These are phyloP conservation scores for Sarcophaga carnaria DNA, from an alignment of 2,888 invertebrate genomes.

Conservation along the genomic window DNA sequence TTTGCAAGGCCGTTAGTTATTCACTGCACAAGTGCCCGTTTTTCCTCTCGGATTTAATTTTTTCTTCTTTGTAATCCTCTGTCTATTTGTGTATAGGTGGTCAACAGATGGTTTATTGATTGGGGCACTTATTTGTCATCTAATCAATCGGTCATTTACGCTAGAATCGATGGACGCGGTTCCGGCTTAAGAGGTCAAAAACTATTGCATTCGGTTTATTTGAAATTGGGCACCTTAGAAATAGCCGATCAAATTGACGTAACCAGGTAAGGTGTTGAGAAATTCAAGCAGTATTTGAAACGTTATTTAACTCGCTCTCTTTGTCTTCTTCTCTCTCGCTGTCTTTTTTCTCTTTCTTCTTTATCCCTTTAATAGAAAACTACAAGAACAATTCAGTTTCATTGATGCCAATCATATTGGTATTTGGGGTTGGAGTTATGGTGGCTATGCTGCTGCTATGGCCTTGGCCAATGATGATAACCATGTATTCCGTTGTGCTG, in stretches of 20 bases:
- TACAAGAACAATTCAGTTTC: constrained; percentile 86
- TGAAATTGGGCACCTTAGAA: constrained; percentile 93
- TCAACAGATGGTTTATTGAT: constrained; percentile 89
- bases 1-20: too few relatives aligned
- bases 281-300: background rate
- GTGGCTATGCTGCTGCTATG: constrained; percentile 95
- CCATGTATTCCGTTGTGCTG: constrained; percentile 94
- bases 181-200: constrained; percentile 92
- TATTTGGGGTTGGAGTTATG: constrained; percentile 99
- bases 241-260: constrained; percentile 95
- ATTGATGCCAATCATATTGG: constrained; percentile 91
- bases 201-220: constrained; percentile 91
- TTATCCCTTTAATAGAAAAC: constrained; percentile 71
- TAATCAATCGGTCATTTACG: constrained; percentile 92
- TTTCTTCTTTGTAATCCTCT: too few relatives aligned
- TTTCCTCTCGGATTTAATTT: background rate
- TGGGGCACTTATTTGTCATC: constrained; percentile 95
- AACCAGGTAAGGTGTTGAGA: constrained; percentile 82
- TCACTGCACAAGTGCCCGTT: too few relatives aligned
- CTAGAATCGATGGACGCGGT: constrained; percentile 94
- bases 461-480: constrained; percentile 90
- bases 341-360: background rate
- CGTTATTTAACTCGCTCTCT: background rate
- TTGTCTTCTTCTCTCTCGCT: background rate
- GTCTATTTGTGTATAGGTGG: constrained; percentile 72